Conservation (phyloP, 2,797 vertebrate species). For the Pogonophryne albipinna region DNA sequence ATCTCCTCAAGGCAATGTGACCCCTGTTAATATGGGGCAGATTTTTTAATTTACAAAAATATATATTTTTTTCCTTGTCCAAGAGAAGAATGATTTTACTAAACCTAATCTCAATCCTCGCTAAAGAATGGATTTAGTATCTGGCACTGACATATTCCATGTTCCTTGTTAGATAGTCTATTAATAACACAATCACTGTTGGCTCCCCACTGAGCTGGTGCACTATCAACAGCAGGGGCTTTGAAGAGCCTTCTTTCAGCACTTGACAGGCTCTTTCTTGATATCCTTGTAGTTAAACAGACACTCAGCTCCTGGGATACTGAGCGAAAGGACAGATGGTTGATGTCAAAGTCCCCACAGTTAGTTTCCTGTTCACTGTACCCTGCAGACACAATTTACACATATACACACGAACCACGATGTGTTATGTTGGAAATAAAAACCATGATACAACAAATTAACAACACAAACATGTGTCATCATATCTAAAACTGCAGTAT, state of each 20-base stretch:
- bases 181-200: conserved; percentile 41
- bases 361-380: background rate
- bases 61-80: background rate
- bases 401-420: background rate
- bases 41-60: no score
- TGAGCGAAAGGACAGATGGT: conserved; percentile 50
- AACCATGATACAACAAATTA: background rate
- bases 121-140: background rate
- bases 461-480: background rate
- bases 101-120: background rate
- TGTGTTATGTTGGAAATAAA: background rate
- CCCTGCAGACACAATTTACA: background rate
- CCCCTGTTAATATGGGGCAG: background rate
- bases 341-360: conserved; percentile 22
- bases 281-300: conserved; percentile 16
- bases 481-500: background rate
- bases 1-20: background rate
- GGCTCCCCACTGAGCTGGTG: conserved; percentile 24
- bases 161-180: conserved; percentile 30
- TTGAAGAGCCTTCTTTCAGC: conserved; percentile 35
- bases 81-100: background rate
- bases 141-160: conserved; percentile 1
- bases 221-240: conserved; percentile 35
- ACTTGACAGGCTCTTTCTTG: conserved; percentile 30
- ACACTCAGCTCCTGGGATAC: conserved; percentile 11